A percentile compares a stretch with the other conserved stretches of the same genome.
phyloP scores from a whole-genome alignment of 1,140 invertebrate species.

The Acyrthosiphon pisum region DNA sequence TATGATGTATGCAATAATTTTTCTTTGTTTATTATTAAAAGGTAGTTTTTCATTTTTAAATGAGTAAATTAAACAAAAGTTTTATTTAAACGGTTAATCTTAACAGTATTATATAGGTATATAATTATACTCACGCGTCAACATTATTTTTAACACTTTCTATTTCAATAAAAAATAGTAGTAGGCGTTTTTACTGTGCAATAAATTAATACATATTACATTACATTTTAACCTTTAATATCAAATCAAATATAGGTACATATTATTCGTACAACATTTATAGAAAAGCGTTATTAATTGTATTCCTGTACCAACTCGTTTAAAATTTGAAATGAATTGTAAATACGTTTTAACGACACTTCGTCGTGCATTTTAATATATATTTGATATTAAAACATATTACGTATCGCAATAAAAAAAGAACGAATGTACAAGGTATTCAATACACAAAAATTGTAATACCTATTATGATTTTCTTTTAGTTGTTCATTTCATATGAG shows the following conservation, averaged over 20 bases:
- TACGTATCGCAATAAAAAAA: no score
- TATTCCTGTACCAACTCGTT: neutral
- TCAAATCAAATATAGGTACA: neutral
- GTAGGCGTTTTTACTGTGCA: neutral
- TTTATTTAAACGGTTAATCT: neutral
- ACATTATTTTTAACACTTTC: neutral
- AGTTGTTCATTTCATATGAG: no score
- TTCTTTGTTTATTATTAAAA: neutral
- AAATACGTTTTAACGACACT: neutral
- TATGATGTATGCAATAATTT: neutral
- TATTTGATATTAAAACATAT: no score
- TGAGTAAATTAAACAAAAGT: neutral
- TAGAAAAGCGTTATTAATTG: no score
- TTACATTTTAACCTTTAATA: neutral
- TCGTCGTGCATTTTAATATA: neutral
- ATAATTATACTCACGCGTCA: neutral
- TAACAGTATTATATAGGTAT: neutral
- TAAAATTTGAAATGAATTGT: neutral
- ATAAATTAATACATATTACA: neutral
- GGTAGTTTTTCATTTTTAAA: neutral
- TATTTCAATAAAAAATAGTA: neutral
- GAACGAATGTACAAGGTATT: no score
- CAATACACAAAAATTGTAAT: neutral
- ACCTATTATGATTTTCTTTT: neutral
- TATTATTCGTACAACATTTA: neutral